Base-by-base conservation (phyloP, 2,797 vertebrate genomes). In the Ptychadena robeensis region DNA sequence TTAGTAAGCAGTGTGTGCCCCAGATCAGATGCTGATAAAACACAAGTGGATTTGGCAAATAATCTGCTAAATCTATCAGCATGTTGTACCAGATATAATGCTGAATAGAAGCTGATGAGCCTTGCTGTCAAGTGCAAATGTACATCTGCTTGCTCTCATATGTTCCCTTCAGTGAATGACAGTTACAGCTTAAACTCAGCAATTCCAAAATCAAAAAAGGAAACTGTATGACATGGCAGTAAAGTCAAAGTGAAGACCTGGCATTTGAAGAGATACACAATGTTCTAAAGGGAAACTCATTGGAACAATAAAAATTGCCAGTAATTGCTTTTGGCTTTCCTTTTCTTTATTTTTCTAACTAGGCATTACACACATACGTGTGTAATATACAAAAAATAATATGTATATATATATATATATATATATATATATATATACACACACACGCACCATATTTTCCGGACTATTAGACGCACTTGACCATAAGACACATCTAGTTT, bases 101-200 rank as follows among this genome's bases (percentile, higher is more conserved):
- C 73, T 75, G 64, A 75, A 75, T 69, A 44, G 72, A 75, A 69
- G 80, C 72, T 82, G 31, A 68, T 82, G 70, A 74, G 70, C 63
- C 40, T 81, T 74, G 78, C 70, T 73, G 59, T 69, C 48, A 75
- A 75, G 80, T 61, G 27, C 72, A 82, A 38, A 67, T 82, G 64
- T 74, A 59, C 64, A 69, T 82, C 40, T 82, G 63, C 64, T 80
- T 80, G 25, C 35, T 73, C n/a, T 81, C 30, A 34, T 73, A 35
- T 65, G 59, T 66, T 73, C n/a, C 44, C 72, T 81, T 40, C 57
- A 71, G 34, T 31, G 61, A 48, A 72, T 71, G 48, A 35, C 70
- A 66, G n/a, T 37, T 53, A 53, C 27, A 40, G 30, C 10, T 40
- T 69, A 69, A 69, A 2, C 3, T 27, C 34, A 69, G 9, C 28